phyloP scores from a whole-genome alignment of 1,140 invertebrate species.

The Plodia interpunctella region DNA sequence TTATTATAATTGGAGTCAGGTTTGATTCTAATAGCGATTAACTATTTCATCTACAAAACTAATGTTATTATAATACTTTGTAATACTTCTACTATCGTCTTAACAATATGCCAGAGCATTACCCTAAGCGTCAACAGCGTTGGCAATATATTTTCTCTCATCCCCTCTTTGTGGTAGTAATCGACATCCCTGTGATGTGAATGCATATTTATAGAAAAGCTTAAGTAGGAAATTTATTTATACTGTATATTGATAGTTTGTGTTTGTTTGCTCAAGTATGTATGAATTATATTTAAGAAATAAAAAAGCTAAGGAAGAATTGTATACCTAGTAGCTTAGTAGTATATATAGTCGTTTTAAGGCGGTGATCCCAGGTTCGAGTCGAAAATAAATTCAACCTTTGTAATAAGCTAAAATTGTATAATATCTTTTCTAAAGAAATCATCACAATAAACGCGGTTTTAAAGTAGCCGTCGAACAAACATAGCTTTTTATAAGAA shows the following conservation, averaged over 20 bases:
- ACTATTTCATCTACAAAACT: not conserved
- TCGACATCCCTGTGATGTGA: conserved; percentile 1
- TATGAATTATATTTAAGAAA: not conserved
- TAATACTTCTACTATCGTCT: not conserved
- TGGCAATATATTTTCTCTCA: not conserved
- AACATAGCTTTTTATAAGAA: too few relatives aligned
- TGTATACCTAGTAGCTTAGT: too few relatives aligned
- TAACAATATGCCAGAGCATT: not conserved
- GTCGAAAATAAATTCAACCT: too few relatives aligned
- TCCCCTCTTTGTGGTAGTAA: not conserved
- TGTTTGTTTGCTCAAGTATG: not conserved
- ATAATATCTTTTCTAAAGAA: too few relatives aligned
- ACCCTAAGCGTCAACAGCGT: not conserved
- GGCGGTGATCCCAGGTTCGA: too few relatives aligned
- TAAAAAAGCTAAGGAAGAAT: not conserved
- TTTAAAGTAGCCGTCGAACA: too few relatives aligned
- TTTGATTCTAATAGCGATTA: too few relatives aligned
- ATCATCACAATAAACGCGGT: too few relatives aligned
- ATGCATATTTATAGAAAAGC: conserved; percentile 6
- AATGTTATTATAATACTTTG: not conserved
- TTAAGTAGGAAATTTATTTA: not conserved
- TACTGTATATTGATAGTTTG: conserved; percentile 4
- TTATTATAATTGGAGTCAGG: too few relatives aligned
- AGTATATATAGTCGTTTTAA: too few relatives aligned
- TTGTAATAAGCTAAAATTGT: too few relatives aligned